These are phyloP conservation scores for Cyphomyrmex costatus DNA, from an alignment of 1,140 invertebrate species.

Conservation along the genomic window DNA sequence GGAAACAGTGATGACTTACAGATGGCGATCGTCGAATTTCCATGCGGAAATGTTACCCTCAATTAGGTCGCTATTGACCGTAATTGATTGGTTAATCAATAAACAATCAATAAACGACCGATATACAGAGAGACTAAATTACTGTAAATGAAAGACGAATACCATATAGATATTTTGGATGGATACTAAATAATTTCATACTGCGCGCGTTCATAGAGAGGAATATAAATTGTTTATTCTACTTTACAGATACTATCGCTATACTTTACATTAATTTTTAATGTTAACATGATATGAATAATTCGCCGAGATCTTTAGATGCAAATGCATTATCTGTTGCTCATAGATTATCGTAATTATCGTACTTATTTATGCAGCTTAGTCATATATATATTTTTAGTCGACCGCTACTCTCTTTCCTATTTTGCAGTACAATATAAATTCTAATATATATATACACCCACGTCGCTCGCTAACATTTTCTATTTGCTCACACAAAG, in stretches of 20 bases:
- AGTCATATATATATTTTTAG: background rate
- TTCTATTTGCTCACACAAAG: constrained; percentile 2
- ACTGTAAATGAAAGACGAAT: background rate
- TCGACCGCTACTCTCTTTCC: background rate
- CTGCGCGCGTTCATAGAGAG: too few relatives aligned
- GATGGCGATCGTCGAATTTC: background rate
- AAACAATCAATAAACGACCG: background rate
- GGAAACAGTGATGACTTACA: constrained; percentile 17
- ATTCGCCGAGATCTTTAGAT: background rate
- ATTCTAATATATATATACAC: constrained; percentile 19
- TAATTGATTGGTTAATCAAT: background rate
- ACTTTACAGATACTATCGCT: background rate
- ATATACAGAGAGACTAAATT: background rate
- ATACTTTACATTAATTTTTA: background rate
- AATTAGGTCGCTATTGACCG: background rate
- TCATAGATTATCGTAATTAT: background rate
- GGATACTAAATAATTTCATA: background rate
- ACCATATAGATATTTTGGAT: background rate
- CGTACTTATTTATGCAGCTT: background rate
- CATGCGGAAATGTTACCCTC: background rate
- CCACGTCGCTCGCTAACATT: background rate
- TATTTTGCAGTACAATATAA: background rate
- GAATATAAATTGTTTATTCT: background rate
- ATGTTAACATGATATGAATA: background rate
- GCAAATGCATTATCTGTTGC: background rate